phyloP scores from a whole-genome alignment of 2,888 invertebrate species.

The Diaphora mendica region DNA sequence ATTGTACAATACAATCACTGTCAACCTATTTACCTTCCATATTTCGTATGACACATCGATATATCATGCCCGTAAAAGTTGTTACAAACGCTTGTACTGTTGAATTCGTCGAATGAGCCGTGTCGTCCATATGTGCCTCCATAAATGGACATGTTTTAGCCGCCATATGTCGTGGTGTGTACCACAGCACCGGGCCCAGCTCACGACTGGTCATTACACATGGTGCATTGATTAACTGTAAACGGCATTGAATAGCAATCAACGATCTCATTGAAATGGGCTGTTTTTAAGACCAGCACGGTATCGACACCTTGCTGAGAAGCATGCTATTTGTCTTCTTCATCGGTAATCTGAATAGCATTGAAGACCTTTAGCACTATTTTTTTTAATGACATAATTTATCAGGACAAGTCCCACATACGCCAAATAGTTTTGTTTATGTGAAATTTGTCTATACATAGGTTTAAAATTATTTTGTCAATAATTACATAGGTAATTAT shows the following conservation, averaged over 20 bases:
- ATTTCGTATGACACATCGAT: constrained; percentile 48
- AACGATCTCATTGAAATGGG: constrained; percentile 63
- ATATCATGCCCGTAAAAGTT: constrained; percentile 59
- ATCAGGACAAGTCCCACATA: background rate
- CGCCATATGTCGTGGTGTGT: constrained; percentile 75
- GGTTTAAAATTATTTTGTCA: too few species aligned
- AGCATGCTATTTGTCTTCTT: constrained; percentile 50
- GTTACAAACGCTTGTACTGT: constrained; percentile 56
- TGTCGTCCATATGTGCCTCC: constrained; percentile 71
- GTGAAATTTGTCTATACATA: too few species aligned
- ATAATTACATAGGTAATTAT: too few species aligned
- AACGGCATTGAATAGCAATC: constrained; percentile 72
- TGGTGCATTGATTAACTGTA: constrained; percentile 78
- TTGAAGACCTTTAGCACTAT: background rate
- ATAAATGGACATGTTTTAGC: constrained; percentile 76
- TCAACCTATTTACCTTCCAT: constrained; percentile 38
- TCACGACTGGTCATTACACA: constrained; percentile 66
- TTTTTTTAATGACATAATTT: too few species aligned
- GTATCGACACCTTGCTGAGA: constrained; percentile 53
- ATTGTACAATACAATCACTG: constrained; percentile 29
- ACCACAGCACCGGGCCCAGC: constrained; percentile 62
- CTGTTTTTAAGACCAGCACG: constrained; percentile 45
- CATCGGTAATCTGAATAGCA: constrained; percentile 43
- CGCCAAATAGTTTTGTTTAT: background rate
- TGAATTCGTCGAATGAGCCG: constrained; percentile 66